These are phyloP conservation scores for Chymomyza amoena DNA, from an alignment of 2,888 invertebrate species.

Conservation along the genomic window DNA sequence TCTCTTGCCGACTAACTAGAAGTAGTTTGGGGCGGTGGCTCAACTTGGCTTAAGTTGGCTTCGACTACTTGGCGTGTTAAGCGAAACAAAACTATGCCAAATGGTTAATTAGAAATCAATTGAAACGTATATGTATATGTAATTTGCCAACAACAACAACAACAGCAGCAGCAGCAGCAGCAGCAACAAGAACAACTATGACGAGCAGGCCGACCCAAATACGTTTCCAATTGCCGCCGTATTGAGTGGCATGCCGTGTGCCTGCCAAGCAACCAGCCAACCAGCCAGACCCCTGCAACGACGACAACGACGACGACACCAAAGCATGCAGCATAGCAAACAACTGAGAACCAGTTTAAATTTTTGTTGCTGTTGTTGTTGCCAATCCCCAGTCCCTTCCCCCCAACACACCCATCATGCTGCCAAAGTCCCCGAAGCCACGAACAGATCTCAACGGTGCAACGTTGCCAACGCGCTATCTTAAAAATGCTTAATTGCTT, in stretches of 20 bases:
- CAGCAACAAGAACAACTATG: conserved; percentile 29
- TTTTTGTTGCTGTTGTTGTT: background rate
- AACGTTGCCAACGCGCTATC: conserved; percentile 39
- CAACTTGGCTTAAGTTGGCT: background rate
- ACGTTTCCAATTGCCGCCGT: conserved; percentile 25
- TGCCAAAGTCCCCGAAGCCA: background rate
- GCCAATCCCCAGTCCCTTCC: background rate
- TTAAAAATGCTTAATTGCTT: conserved; percentile 54
- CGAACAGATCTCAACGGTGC: background rate
- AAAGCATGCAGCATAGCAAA: conserved; percentile 7
- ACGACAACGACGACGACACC: conserved; percentile 1
- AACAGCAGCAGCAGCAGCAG: conserved; percentile 18
- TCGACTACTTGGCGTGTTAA: background rate
- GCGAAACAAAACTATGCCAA: conserved; percentile 37
- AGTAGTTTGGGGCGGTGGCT: conserved; percentile 10
- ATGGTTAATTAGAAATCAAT: conserved; percentile 65
- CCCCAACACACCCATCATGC: background rate
- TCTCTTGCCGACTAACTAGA: background rate
- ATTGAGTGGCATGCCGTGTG: conserved; percentile 8
- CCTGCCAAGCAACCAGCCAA: conserved; percentile 24
- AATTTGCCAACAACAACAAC: conserved; percentile 34
- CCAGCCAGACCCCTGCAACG: conserved; percentile 4
- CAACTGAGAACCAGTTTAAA: conserved; percentile 48
- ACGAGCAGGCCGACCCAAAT: conserved; percentile 51
- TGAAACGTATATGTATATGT: conserved; percentile 41